phyloP scores from a whole-genome alignment of 2,113 vertebrate species.

The Mesitornis unicolor region DNA sequence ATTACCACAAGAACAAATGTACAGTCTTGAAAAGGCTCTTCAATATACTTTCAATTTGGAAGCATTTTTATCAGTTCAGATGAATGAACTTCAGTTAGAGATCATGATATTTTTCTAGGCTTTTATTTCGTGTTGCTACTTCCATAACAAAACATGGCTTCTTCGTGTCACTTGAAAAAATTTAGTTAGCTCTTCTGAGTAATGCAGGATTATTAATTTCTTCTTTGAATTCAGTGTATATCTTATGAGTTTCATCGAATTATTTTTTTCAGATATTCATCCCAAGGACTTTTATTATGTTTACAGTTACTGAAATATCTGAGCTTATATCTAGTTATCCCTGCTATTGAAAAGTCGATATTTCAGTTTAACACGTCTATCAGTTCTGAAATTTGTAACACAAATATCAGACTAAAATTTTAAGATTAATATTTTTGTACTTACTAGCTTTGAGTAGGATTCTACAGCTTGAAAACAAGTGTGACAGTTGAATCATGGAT shows the following conservation, averaged over 20 bases:
- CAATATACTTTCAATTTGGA: not conserved
- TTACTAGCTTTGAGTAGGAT: not conserved
- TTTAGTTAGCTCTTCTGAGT: not conserved
- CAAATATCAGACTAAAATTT: not conserved
- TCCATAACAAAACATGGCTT: not conserved
- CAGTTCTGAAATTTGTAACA: not conserved
- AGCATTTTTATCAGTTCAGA: not conserved
- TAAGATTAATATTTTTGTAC: not conserved
- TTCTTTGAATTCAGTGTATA: not conserved
- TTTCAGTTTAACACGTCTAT: slow-evolving; percentile 46
- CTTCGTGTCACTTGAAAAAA: not conserved
- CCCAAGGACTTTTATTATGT: slow-evolving; percentile 1
- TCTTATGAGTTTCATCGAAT: slow-evolving; percentile 24
- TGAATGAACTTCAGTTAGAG: not conserved
- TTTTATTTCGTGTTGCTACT: not conserved
- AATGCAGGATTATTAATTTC: not conserved
- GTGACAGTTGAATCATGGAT: not conserved
- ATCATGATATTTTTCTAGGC: not conserved
- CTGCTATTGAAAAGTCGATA: slow-evolving; percentile 4
- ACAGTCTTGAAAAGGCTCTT: not conserved
- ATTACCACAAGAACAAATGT: not conserved
- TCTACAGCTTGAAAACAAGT: not conserved
- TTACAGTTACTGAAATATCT: slow-evolving; percentile 18
- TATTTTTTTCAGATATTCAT: slow-evolving; percentile 3
- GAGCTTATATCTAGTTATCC: not conserved